Base-by-base conservation (phyloP, 2,888 invertebrate species). In the Microdon myrmicae region DNA sequence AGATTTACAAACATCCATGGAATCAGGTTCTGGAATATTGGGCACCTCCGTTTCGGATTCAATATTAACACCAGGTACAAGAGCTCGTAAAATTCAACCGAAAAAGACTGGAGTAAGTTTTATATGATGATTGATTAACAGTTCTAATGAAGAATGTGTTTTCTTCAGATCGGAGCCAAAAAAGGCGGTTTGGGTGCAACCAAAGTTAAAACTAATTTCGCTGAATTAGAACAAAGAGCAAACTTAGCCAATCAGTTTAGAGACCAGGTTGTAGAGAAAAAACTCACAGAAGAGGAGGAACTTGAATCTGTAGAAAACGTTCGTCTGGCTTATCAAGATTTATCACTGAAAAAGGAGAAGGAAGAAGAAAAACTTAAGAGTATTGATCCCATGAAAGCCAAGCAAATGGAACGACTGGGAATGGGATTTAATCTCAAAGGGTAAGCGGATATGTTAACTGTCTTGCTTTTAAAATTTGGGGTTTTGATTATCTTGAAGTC, bases 121-220 rank as follows among this genome's bases (percentile, higher is more conserved):
- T 9, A 2, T 14, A 12, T 1, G 8, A 17, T 7, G 1, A 7
- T 10, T 2, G 0, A 39, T 7, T 3, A 48, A 10, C 1, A 4
- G 4, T 13, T 2, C 9, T 13, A 4, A 22, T 22, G 7, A 3
- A n/a, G 3, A 6, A 13, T 25, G 17, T 53, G 35, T 39, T 60
- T 31, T 47, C 69, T 72, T n/a, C 69, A 93, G 93, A 74, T 94
- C 71, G 95, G 94, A 8, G 88, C 86, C 0, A 94, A 92, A 68
- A 96, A 94, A 76, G 88, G 90, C 26, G 92, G 92, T 0, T 82
- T 98, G 44, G 98, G 98, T 38, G 99, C 98, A 9, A 96, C 94
- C 39, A 92, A 93, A 78, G 94, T 98, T 16, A 90, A 90, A 72
- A 87, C 94, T 3, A 94, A 97, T 81, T 99, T 99, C 79, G 92